Evolutionary conservation across 64 coral and sea anemone species (phyloP).

Genomic region (Catalaphyllia jardinei): DNA sequence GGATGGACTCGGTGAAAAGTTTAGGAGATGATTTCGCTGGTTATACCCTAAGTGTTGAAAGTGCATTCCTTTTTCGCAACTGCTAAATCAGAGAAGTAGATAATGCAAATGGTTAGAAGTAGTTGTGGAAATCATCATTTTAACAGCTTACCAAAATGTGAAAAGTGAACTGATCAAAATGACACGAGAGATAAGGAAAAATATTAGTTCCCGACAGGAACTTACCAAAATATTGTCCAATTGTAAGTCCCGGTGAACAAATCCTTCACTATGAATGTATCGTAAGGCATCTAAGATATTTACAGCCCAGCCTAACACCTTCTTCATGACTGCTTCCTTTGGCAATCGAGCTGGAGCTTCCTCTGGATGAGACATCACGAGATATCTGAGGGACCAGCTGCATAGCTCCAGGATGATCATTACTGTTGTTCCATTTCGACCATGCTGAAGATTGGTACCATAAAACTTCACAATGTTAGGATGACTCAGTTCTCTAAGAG

Average conservation of each 20-base stretch:
- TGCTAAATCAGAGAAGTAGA: no score
- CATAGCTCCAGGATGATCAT: constrained; percentile 30
- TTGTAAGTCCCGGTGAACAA: constrained; percentile 28
- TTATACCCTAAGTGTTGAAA: no score
- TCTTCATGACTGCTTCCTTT: not conserved
- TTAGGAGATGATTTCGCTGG: no score
- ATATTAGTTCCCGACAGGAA: no score
- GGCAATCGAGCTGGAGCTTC: not conserved
- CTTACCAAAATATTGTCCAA: constrained; percentile 24
- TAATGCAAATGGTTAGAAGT: no score
- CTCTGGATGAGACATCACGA: not conserved
- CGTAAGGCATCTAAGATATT: constrained; percentile 1
- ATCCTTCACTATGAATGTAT: not conserved
- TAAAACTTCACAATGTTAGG: constrained; percentile 18
- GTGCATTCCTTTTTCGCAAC: no score
- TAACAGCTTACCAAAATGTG: no score
- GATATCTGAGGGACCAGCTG: not conserved
- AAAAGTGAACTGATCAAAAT: no score
- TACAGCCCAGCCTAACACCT: not conserved
- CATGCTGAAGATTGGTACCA: constrained; percentile 1
- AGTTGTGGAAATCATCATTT: no score
- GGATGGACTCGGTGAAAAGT: no score
- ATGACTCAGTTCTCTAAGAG: not conserved
- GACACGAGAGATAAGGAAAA: no score
- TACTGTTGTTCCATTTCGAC: not conserved